Percentiles rank a stretch among this genome's conserved stretches.
Evolutionary conservation across 1,140 invertebrate genomes (phyloP).

Genomic region (Agraylea sexmaculata): DNA sequence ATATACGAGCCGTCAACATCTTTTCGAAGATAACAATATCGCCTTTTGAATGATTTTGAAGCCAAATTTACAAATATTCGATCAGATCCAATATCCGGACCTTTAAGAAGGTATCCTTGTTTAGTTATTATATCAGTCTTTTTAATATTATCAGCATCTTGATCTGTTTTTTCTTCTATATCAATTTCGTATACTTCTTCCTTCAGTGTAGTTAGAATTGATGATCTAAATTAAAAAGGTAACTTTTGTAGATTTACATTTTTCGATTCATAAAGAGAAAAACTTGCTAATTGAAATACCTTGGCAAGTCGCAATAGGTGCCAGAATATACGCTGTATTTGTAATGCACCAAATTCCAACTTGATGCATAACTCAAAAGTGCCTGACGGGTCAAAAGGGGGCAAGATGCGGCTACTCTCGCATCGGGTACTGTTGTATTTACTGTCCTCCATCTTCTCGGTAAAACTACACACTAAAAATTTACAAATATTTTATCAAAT

Average conservation of each 20-base stretch:
- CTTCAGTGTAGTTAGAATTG: conserved; percentile 51
- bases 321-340: conserved; percentile 79
- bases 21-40: conserved; percentile 78
- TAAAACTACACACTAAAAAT: conserved; percentile 61
- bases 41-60: conserved; percentile 81
- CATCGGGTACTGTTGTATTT: conserved; percentile 54
- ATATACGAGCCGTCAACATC: conserved; percentile 85
- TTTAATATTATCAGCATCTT: conserved; percentile 51
- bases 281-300: conserved; percentile 38
- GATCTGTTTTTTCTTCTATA: conserved; percentile 73
- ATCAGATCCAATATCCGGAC: conserved; percentile 72
- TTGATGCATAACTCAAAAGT: conserved; percentile 71
- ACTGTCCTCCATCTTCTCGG: conserved; percentile 67
- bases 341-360: conserved; percentile 79
- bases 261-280: not conserved
- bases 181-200: conserved; percentile 82
- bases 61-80: conserved; percentile 76
- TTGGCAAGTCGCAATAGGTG: conserved; percentile 72
- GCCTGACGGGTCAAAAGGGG: conserved; percentile 76
- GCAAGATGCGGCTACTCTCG: conserved; percentile 38
- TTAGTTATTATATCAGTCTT: conserved; percentile 67
- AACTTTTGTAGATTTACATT: not conserved
- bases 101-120: conserved; percentile 81
- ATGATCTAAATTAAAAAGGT: conserved; percentile 35
- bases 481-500: not conserved